Base-by-base conservation (phyloP, 2,888 invertebrate genomes). In the Archips xylosteana region DNA sequence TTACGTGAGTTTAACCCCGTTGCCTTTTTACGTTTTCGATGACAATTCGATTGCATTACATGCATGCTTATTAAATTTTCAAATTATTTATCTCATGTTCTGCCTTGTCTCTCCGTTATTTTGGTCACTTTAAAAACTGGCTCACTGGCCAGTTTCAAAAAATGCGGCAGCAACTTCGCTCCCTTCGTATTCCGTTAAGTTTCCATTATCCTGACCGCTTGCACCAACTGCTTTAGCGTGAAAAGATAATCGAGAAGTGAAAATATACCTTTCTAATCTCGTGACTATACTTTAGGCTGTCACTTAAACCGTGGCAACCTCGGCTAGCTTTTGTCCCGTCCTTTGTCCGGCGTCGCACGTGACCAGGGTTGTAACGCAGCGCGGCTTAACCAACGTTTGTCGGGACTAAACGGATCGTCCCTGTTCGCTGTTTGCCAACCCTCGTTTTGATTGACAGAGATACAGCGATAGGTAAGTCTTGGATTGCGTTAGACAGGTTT, bases 331-430 rank as follows among this genome's bases (percentile, higher is more conserved):
- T 77, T 76, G 77, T 76, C 51, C 70, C 72, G 61, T 70, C 87
- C 87, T 89, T 90, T 89, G 90, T 89, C 85, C 87, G 87, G 63
- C 87, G 86, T 85, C 86, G 89, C 86, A 83, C 92, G 92, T 92
- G 92, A 88, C 89, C 84, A 76, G 83, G 78, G 79, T 90, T 87
- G 89, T 85, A 90, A 91, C 87, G 86, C 80, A 15, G 78, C 83
- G 80, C 80, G 85, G 85, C 85, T 88, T 87, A 85, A 82, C 81
- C 81, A 80, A 81, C 83, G 88, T 86, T 87, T 87, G 88, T 87
- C 82, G 84, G 76, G 80, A 76, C 82, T 85, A 85, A 85, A 83
- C 81, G 83, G 75, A 75, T 75, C 80, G 77, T 77, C 76, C 77
- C 78, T 79, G 77, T 42, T 71, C 76, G 61, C 69, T 76, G 78